Evolutionary conservation across 2,888 invertebrate species (phyloP), one percentile per base, ranked within the genome.

Genomic region (Uropetala carovei): DNA sequence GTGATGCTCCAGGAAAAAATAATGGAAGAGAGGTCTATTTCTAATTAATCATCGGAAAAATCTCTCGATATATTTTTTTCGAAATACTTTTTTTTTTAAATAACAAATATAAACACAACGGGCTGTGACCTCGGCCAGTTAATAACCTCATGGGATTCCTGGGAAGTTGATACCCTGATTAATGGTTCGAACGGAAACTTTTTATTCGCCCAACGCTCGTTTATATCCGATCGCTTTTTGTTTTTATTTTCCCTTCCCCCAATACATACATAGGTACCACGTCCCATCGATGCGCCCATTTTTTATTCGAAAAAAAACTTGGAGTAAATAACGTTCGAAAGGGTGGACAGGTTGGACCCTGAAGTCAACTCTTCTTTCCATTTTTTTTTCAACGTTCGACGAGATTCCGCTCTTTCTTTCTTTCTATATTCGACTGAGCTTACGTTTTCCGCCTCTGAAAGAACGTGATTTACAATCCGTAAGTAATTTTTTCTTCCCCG

Each of bases 31-130:
- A 75, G 89, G 43, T n/a, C 43, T 43, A 14, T 64, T 18, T 59
- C 56, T 89, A 68, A 89, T 89, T 89, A 89, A 89, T 89, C 64
- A 89, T 89, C 64, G 43, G 43, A n/a, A 27, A 89, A 89, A 89
- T 30, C 43, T 18, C 64, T 30, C 11, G 30, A 11, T 30, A 18
- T 18, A 3, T 14, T 13, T 75, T 64, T 89, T 68, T 43, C 10
- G 64, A 13, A 89, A 68, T n/a, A n/a, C n/a, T n/a, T n/a, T n/a
- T n/a, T n/a, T n/a, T n/a, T n/a, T n/a, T n/a, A 43, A 64, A 43
- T 43, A 57, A 9, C 64, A 64, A 89, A 89, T 89, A 89, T 9
- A 64, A n/a, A 60, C 30, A 68, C 60, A 89, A 43, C 22, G 43
- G 89, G 64, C 89, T 27, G 89, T 13, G 22, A 27, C 60, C 60